Evolutionary conservation across 2,797 vertebrate genomes (phyloP).

Genomic region (Melanotaenia nigrans): DNA sequence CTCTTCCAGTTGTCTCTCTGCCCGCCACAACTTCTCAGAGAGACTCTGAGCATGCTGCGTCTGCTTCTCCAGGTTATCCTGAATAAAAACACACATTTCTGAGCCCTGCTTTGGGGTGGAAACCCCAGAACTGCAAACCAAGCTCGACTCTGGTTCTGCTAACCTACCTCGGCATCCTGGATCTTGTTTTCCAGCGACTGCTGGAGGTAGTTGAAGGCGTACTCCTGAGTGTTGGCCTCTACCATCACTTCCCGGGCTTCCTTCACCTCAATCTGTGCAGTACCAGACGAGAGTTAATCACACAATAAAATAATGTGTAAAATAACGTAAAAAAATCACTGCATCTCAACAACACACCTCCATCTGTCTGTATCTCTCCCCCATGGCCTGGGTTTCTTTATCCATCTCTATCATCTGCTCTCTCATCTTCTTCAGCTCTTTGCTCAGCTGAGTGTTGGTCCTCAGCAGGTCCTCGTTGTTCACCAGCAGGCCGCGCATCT

Average conservation of each 20-base stretch:
- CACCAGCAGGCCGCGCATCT: conserved; percentile 83
- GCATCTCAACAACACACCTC: conserved; percentile 66
- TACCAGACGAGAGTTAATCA: background rate
- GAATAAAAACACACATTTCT: conserved; percentile 22
- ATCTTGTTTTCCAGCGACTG: conserved; percentile 84
- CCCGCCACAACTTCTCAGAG: conserved; percentile 81
- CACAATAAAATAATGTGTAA: too few species aligned
- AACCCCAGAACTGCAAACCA: too few species aligned
- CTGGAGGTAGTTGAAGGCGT: conserved; percentile 84
- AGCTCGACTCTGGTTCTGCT: too few species aligned
- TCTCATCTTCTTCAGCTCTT: conserved; percentile 77
- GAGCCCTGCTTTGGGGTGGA: background rate
- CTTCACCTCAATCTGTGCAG: conserved; percentile 78
- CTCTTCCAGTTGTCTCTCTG: conserved; percentile 81
- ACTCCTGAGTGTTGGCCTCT: conserved; percentile 86
- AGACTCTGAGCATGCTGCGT: conserved; percentile 69
- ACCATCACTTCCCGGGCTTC: conserved; percentile 81
- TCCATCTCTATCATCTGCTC: conserved; percentile 80
- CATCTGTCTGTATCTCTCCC: conserved; percentile 70
- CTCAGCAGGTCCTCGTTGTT: conserved; percentile 84
- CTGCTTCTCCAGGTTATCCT: conserved; percentile 84
- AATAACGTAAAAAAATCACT: background rate
- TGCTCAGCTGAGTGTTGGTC: conserved; percentile 77
- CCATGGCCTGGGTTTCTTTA: conserved; percentile 64
- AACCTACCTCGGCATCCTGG: conserved; percentile 80